A percentile compares a stretch with the other conserved stretches of the same genome.
Conservation (phyloP, 2,113 vertebrate species). For the Girardinichthys multiradiatus region DNA sequence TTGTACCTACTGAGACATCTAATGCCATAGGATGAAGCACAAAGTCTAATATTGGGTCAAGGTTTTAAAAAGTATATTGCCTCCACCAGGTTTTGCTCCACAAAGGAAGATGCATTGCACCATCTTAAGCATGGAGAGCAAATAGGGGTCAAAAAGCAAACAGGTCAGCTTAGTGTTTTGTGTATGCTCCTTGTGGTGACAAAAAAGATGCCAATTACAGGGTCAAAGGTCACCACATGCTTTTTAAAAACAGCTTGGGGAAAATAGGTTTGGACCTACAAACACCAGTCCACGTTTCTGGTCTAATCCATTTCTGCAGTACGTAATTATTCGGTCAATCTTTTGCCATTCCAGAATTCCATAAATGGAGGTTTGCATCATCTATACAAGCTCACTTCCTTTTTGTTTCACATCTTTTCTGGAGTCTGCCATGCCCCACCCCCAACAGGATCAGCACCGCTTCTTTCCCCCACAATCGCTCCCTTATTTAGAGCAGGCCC, state of each 20-base stretch:
- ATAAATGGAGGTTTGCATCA: background rate
- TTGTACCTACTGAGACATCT: slow-evolving; percentile 9
- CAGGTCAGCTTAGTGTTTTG: slow-evolving; percentile 16
- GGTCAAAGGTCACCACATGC: slow-evolving; percentile 54
- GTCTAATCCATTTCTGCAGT: slow-evolving; percentile 1
- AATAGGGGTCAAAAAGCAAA: slow-evolving; percentile 30
- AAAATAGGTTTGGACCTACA: background rate
- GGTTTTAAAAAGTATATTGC: background rate
- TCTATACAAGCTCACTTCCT: slow-evolving; percentile 51
- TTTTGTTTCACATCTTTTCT: slow-evolving; percentile 53
- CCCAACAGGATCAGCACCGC: slow-evolving; percentile 13
- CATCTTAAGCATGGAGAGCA: background rate
- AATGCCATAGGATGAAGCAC: background rate
- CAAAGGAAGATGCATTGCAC: background rate
- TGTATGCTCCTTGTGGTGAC: slow-evolving; percentile 45
- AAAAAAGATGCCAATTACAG: slow-evolving; percentile 61
- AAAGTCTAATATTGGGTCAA: background rate
- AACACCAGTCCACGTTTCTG: background rate
- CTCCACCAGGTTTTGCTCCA: background rate
- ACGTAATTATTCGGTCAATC: slow-evolving; percentile 8
- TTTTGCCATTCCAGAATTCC: background rate
- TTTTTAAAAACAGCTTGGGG: slow-evolving; percentile 50
- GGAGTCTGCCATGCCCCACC: slow-evolving; percentile 27
- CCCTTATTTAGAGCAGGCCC: slow-evolving; percentile 76
- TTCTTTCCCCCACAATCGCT: slow-evolving; percentile 72